A percentile compares a stretch with the other conserved stretches of the same genome.
These are phyloP conservation scores for Equus przewalskii DNA, from an alignment of 2,113 vertebrate genomes.

Conservation along the genomic window DNA sequence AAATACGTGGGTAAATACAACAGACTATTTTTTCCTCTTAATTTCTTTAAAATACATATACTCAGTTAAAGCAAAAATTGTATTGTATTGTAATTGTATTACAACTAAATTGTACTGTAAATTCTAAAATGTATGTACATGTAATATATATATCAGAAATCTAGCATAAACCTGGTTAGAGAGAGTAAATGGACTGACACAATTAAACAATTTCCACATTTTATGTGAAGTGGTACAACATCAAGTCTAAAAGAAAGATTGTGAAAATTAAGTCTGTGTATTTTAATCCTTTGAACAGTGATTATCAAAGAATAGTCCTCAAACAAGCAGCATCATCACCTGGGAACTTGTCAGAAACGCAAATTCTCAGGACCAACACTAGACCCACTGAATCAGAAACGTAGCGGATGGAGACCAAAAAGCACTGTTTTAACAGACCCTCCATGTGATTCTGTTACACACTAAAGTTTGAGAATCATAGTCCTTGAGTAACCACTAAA, in stretches of 20 bases:
- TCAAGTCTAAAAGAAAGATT: neutral
- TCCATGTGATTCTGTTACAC: neutral
- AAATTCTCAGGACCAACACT: neutral
- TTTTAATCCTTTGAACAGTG: neutral
- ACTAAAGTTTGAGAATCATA: neutral
- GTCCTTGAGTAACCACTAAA: neutral
- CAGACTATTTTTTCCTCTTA: too few relatives aligned
- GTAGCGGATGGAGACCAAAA: neutral
- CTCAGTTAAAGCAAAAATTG: neutral
- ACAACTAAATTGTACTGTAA: neutral
- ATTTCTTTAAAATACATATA: neutral
- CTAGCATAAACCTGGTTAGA: neutral
- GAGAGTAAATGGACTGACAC: neutral
- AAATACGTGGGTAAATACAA: too few relatives aligned
- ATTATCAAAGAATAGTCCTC: neutral
- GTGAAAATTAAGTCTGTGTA: neutral
- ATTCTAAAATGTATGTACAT: neutral
- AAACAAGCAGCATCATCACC: neutral
- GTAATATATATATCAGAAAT: neutral
- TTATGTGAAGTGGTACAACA: neutral
- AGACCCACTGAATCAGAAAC: neutral
- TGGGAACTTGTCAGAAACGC: neutral
- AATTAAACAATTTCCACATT: neutral
- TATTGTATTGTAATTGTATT: neutral
- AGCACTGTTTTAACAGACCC: neutral